Evolutionary conservation across 2,888 invertebrate genomes (phyloP).

Genomic region (Tetheella fluctuosa): DNA sequence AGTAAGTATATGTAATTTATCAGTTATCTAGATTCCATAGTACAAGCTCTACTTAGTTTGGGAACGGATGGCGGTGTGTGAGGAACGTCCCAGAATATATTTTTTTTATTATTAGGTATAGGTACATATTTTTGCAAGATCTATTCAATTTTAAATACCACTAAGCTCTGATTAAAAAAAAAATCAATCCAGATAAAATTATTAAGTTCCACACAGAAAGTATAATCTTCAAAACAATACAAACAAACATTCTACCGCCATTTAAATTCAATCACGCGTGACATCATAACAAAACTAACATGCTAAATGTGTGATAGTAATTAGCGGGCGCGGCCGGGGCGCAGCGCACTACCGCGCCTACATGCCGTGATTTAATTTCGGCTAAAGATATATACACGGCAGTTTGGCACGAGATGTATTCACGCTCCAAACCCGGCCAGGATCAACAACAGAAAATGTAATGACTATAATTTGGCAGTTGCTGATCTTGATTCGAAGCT

Average conservation of each 20-base stretch:
- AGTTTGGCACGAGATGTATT: slow-evolving; percentile 36
- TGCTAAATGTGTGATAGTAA: slow-evolving; percentile 20
- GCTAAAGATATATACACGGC: slow-evolving; percentile 50
- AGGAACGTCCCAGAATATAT: no score
- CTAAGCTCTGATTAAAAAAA: no score
- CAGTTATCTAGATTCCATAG: no score
- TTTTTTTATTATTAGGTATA: no score
- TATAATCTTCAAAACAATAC: neutral
- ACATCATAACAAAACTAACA: slow-evolving; percentile 22
- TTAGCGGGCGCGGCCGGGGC: slow-evolving; percentile 29
- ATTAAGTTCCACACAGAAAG: no score
- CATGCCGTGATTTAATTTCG: slow-evolving; percentile 22
- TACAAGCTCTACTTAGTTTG: no score
- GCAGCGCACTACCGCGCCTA: slow-evolving; percentile 27
- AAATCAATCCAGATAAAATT: no score
- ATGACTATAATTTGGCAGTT: neutral
- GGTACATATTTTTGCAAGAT: no score
- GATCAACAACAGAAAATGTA: slow-evolving; percentile 30
- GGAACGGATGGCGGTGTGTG: no score
- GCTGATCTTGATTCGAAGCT: neutral
- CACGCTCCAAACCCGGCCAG: slow-evolving; percentile 27
- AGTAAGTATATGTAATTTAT: no score
- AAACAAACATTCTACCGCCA: neutral
- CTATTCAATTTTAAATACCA: no score
- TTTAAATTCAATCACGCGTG: neutral